Conservation (phyloP, 2,797 vertebrate genomes). For the Poeciliopsis infans region DNA sequence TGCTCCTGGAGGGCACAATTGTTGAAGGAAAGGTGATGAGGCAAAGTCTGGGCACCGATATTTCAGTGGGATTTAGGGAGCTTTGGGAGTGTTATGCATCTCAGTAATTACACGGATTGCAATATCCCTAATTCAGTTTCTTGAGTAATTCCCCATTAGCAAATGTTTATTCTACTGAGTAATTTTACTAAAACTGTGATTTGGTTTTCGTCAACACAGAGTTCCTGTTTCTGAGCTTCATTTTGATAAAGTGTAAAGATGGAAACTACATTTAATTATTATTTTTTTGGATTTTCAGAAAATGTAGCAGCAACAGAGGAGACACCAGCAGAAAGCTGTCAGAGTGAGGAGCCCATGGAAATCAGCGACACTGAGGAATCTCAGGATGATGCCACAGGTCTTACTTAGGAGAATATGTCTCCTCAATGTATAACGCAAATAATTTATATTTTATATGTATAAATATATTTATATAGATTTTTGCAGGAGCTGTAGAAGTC, state of each 20-base stretch:
- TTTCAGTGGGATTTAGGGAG: background rate
- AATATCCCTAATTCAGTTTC: background rate
- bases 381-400: conserved; percentile 42
- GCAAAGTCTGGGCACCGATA: background rate
- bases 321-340: background rate
- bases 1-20: background rate
- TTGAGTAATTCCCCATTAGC: background rate
- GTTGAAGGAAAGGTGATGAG: conserved; percentile 1
- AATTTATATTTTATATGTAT: too few relatives aligned
- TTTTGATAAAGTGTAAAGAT: background rate
- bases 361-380: background rate
- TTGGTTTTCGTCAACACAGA: background rate
- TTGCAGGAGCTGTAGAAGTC: background rate
- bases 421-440: background rate
- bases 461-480: background rate
- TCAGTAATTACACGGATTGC: background rate
- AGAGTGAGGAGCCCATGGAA: background rate
- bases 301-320: conserved; percentile 12
- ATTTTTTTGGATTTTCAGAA: conserved; percentile 21
- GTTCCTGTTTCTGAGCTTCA: conserved; percentile 3
- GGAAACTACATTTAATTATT: conserved; percentile 1
- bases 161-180: background rate
- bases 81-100: background rate
- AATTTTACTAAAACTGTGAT: background rate
- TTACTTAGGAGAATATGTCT: conserved; percentile 3